These are phyloP conservation scores for Triplophysa dalaica DNA, from an alignment of 2,113 vertebrate species.

Conservation along the genomic window DNA sequence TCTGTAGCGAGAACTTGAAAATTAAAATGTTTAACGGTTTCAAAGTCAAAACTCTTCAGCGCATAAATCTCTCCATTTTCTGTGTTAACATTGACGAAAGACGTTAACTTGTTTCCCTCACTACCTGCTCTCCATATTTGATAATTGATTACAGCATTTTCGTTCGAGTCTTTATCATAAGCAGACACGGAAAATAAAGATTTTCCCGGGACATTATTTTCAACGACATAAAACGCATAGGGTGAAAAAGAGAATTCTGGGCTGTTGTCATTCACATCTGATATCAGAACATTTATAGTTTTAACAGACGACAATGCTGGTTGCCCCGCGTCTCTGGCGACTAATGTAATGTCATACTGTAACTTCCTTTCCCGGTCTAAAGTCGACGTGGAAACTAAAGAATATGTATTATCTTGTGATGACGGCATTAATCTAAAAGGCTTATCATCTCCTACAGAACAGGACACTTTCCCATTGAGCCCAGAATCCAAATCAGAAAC, in stretches of 20 bases:
- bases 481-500: constrained; percentile 68
- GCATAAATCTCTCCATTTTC: constrained; percentile 62
- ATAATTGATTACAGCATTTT: constrained; percentile 64
- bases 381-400: constrained; percentile 58
- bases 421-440: constrained; percentile 63
- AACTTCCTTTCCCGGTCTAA: constrained; percentile 64
- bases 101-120: neutral
- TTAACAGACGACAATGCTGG: constrained; percentile 62
- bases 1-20: constrained; percentile 54
- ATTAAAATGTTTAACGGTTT: constrained; percentile 57
- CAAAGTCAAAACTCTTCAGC: constrained; percentile 62
- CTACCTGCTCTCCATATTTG: constrained; percentile 55
- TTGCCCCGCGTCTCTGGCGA: constrained; percentile 63
- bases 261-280: constrained; percentile 71
- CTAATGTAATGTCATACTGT: constrained; percentile 62
- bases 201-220: constrained; percentile 60
- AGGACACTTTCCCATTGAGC: constrained; percentile 66
- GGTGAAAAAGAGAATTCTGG: constrained; percentile 55
- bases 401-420: constrained; percentile 61
- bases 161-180: constrained; percentile 58
- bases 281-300: constrained; percentile 63
- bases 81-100: constrained; percentile 63
- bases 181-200: constrained; percentile 65
- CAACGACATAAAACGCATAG: constrained; percentile 59
- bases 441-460: constrained; percentile 64